Base-by-base conservation (phyloP, 1,140 invertebrate species). In the Pantala flavescens region DNA sequence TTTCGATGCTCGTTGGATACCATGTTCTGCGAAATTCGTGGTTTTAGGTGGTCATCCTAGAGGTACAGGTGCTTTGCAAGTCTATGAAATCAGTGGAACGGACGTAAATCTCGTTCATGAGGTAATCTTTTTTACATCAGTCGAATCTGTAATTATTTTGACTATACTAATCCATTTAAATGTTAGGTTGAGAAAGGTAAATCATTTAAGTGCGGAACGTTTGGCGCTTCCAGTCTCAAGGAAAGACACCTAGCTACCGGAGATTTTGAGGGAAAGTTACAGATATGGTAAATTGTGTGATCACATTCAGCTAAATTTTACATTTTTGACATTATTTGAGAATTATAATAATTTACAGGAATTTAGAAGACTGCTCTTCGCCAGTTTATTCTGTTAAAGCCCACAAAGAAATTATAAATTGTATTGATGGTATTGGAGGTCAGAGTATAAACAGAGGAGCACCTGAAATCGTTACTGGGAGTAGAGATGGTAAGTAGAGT, bases 1-100 rank as follows among this genome's bases (percentile, higher is more conserved):
- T 21, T 97, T 95, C 82, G 95, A 97, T 80, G 87, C 89, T n/a
- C 94, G 94, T 85, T 98, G 96, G 96, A 91, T 98, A 79, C 96
- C 96, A 0, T 90, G 90, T 78, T 95, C 93, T 12, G 91, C 96
- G 0, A 97, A 97, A 83, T 94, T 97, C 82, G 89, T 97, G 74
- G 87, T 91, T 28, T 84, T 98, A 49, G 96, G 96, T n/a, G 92
- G 89, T 71, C 86, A 91, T 81, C 89, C 95, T 0, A 89, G 89
- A 80, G 93, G 92, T 72, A 91, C 89, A 43, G 96, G 96, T 0
- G 88, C 92, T 21, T 83, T 98, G 77, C 90, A 97, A 84, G 88
- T 96, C n/a, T 97, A 91, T 81, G 91, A 95, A 84, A 85, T 97
- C 24, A 88, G 86, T 21, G 87, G 88, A 43, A 89, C 89, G 19